Evolutionary conservation across 2,888 invertebrate species (phyloP), one percentile per base, ranked within the genome.

Genomic region (Bhutanitis thaidina): DNA sequence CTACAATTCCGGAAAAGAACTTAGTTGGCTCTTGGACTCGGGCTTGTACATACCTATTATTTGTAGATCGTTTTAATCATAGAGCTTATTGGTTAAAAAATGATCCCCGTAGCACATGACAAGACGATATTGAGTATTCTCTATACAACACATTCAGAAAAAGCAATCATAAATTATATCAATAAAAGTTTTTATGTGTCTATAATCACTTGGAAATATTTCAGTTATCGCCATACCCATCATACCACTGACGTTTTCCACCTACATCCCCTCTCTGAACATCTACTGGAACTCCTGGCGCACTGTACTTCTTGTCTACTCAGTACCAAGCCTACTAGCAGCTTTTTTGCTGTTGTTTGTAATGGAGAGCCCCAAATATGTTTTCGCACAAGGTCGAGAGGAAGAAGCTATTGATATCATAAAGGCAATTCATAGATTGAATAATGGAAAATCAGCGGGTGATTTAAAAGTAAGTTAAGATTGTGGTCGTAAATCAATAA

Each of bases 311-410:
- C 74, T 93, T 1, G 68, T 93, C 0, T 91, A 94, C 65, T 91
- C 92, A 0, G n/a, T 92, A 0, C 92, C 95, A 0, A 90, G 92
- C 49, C 54, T 94, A 0, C 43, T 93, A 1, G 90, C 93, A 0
- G 90, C 92, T 0, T 10, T 91, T 0, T 90, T 91, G 56, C 69
- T 93, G 8, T 54, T 30, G 27, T 83, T 83, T 50, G 83, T 93
- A 65, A 93, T 94, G 0, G 96, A 96, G 73, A 96, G 94, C 59
- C 96, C 96, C 0, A 94, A 95, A 71, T 96, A 92, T 67, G 78
- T 92, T 29, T 84, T 93, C 38, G 80, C 91, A 0, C 93, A 92
- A 60, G 93, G 93, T 74, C 67, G 81, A 71, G 56, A 79, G 30
- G 77, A 88, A 0, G 82, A 88, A 53, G 93, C 95, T 0, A 62